phyloP scores from a whole-genome alignment of 2,797 vertebrate species.

The Melopsittacus undulatus region DNA sequence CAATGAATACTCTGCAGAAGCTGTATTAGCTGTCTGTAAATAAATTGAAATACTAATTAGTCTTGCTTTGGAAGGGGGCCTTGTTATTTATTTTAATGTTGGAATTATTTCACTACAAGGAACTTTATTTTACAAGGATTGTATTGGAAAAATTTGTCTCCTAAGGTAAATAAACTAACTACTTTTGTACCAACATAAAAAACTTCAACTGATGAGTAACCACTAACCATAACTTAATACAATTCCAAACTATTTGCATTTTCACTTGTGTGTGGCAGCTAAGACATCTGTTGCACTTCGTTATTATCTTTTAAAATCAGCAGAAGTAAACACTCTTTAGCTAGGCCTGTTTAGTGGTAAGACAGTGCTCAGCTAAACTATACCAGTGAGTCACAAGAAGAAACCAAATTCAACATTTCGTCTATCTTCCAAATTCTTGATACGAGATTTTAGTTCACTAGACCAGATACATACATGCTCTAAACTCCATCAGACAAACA shows the following conservation, averaged over 20 bases:
- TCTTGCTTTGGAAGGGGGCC: background rate
- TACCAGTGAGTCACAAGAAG: background rate
- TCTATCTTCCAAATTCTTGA: background rate
- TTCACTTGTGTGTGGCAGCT: background rate
- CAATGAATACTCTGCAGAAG: background rate
- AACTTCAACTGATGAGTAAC: conserved; percentile 12
- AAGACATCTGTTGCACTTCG: conserved; percentile 12
- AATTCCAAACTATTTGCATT: conserved; percentile 39
- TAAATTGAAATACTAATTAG: conserved; percentile 8
- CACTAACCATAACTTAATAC: conserved; percentile 21
- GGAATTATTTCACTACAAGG: background rate
- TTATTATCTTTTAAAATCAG: background rate
- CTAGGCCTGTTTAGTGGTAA: background rate
- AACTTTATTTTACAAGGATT: background rate
- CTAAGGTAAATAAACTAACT: background rate
- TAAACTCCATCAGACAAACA: background rate
- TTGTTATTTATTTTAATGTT: background rate
- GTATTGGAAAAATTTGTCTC: background rate
- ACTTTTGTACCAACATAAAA: background rate
- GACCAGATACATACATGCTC: background rate
- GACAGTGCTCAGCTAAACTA: background rate
- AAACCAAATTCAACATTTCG: background rate
- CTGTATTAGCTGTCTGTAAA: background rate
- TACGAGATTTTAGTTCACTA: background rate
- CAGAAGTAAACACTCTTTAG: background rate